phyloP scores from a whole-genome alignment of 1,140 invertebrate genomes.

The Sipha flava region DNA sequence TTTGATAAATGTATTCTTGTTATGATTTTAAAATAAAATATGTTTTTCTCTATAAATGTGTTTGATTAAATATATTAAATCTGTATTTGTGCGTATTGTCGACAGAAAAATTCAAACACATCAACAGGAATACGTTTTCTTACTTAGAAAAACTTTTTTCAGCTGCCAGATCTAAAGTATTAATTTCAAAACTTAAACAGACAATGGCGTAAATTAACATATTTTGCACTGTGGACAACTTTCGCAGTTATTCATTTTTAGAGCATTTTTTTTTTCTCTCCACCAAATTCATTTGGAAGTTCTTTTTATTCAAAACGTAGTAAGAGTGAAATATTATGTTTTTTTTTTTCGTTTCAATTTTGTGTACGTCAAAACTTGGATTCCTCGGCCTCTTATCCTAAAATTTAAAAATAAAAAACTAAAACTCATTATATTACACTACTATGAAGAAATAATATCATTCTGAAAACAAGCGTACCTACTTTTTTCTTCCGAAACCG shows the following conservation, averaged over 20 bases:
- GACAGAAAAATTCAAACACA: neutral
- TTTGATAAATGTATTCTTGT: too few relatives aligned
- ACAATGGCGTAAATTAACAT: conserved; percentile 17
- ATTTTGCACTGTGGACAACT: neutral
- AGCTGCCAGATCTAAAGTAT: neutral
- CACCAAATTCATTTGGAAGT: neutral
- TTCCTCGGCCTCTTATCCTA: neutral
- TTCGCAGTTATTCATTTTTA: conserved; percentile 15
- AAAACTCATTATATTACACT: too few relatives aligned
- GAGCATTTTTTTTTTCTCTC: neutral
- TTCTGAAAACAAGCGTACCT: too few relatives aligned
- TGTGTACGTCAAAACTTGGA: neutral
- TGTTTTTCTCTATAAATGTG: neutral
- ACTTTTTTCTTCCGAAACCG: too few relatives aligned
- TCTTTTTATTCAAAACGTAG: neutral
- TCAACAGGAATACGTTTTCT: neutral
- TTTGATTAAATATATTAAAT: neutral
- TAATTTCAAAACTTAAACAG: conserved; percentile 7
- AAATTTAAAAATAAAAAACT: too few relatives aligned
- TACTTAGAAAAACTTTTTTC: neutral
- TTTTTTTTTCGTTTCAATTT: neutral
- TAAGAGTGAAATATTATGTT: neutral
- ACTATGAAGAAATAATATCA: too few relatives aligned
- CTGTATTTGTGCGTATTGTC: neutral
- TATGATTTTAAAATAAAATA: too few relatives aligned